Evolutionary conservation across 2,888 invertebrate species (phyloP).

Genomic region (Megaustenia siamemsis): DNA sequence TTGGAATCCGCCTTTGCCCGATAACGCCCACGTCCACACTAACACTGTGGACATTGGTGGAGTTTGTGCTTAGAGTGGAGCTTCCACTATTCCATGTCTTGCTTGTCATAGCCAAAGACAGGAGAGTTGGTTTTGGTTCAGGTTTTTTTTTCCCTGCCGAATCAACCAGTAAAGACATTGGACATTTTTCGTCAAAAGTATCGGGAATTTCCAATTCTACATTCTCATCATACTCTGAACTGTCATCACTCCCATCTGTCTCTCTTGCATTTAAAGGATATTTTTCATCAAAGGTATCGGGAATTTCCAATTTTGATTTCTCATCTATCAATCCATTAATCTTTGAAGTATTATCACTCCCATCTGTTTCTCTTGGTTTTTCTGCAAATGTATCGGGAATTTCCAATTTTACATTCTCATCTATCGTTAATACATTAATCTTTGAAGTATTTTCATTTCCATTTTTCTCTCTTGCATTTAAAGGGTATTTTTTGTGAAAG

Average conservation of each 20-base stretch:
- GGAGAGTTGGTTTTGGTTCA: not conserved
- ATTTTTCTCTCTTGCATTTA: not conserved
- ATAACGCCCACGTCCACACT: not conserved
- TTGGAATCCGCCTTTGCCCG: not conserved
- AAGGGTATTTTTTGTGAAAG: no score
- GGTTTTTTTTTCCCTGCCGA: not conserved
- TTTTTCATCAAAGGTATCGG: no score
- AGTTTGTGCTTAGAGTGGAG: no score
- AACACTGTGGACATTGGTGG: not conserved
- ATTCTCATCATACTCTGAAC: not conserved
- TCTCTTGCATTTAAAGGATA: not conserved
- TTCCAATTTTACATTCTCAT: not conserved
- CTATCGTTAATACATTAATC: no score
- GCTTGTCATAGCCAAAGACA: not conserved
- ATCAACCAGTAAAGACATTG: conserved; percentile 1
- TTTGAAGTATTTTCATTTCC: not conserved
- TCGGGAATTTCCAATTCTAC: not conserved
- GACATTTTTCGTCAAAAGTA: not conserved
- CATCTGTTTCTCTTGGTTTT: no score
- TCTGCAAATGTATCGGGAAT: not conserved
- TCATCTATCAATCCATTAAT: no score
- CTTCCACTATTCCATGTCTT: no score
- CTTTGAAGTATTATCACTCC: no score
- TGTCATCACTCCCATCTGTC: not conserved
- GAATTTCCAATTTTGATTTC: no score